phyloP scores from a whole-genome alignment of 2,888 invertebrate genomes.

The Amblyteles armatorius region DNA sequence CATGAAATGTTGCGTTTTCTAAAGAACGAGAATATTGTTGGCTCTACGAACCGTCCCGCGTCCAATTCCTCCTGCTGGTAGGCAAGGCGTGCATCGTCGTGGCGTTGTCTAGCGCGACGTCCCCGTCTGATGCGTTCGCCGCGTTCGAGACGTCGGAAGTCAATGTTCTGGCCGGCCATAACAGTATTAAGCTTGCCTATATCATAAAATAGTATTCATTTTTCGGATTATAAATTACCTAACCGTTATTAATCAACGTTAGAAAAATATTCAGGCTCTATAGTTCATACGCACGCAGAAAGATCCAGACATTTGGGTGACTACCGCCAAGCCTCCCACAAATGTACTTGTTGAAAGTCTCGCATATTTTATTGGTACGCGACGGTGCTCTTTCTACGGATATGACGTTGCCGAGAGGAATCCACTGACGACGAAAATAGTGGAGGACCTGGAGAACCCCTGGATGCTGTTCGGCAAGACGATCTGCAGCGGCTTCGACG shows the following conservation, averaged over 20 bases:
- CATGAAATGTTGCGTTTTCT: too few relatives aligned
- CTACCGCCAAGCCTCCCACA: conserved; percentile 16
- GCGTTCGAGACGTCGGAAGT: neutral
- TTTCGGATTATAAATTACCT: neutral
- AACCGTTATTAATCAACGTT: neutral
- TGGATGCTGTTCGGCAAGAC: neutral
- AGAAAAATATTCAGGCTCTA: neutral
- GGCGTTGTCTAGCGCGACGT: conserved; percentile 8
- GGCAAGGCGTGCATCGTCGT: conserved; percentile 9
- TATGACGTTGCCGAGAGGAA: neutral
- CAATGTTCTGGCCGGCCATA: neutral
- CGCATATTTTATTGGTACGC: conserved; percentile 6
- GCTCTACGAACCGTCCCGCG: neutral
- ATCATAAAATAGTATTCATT: neutral
- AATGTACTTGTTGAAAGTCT: conserved; percentile 19
- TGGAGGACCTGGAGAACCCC: neutral
- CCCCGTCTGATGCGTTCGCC: conserved; percentile 9
- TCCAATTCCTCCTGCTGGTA: conserved; percentile 12
- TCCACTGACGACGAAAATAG: conserved; percentile 9
- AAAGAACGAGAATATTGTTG: neutral
- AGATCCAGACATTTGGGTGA: neutral
- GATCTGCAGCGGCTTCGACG: conserved; percentile 12
- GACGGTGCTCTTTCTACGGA: neutral
- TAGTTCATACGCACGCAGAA: neutral
- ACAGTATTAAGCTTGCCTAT: conserved; percentile 4